These are phyloP conservation scores for Epizoanthus ramosus DNA, from an alignment of 92 coral and sea anemone species.

Conservation along the genomic window DNA sequence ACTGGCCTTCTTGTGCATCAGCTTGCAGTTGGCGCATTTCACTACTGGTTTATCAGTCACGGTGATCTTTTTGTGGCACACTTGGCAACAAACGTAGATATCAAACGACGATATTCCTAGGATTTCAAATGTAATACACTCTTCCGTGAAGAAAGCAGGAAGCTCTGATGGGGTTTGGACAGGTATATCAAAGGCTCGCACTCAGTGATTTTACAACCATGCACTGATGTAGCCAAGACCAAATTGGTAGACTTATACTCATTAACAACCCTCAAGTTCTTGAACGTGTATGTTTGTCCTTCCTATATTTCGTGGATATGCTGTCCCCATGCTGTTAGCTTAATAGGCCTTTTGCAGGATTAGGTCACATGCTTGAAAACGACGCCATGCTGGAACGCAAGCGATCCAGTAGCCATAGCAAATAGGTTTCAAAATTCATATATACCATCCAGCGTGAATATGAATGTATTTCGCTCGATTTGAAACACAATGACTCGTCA, in stretches of 20 bases:
- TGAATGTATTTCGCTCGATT: too few species aligned
- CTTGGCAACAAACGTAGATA: constrained; percentile 15
- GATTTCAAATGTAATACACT: constrained; percentile 22
- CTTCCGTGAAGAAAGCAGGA: constrained; percentile 41
- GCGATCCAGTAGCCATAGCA: too few species aligned
- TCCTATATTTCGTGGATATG: constrained; percentile 31
- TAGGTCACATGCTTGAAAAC: too few species aligned
- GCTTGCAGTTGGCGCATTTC: constrained; percentile 33
- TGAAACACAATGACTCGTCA: too few species aligned
- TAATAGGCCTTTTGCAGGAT: too few species aligned
- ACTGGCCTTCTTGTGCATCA: not conserved
- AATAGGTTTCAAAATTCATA: too few species aligned
- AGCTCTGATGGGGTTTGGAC: constrained; percentile 40
- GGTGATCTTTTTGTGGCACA: constrained; percentile 22
- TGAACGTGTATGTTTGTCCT: constrained; percentile 29
- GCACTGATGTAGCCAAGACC: constrained; percentile 38
- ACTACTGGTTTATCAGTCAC: too few species aligned
- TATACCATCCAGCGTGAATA: too few species aligned
- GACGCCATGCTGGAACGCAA: too few species aligned
- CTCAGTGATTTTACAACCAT: constrained; percentile 39
- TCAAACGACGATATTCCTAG: constrained; percentile 35
- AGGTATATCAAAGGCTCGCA: constrained; percentile 34
- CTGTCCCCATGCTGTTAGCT: constrained; percentile 35
- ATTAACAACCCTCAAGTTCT: constrained; percentile 21
- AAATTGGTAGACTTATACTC: constrained; percentile 18